Conservation (phyloP, 2,888 invertebrate genomes). For the Ceramica pisi region DNA sequence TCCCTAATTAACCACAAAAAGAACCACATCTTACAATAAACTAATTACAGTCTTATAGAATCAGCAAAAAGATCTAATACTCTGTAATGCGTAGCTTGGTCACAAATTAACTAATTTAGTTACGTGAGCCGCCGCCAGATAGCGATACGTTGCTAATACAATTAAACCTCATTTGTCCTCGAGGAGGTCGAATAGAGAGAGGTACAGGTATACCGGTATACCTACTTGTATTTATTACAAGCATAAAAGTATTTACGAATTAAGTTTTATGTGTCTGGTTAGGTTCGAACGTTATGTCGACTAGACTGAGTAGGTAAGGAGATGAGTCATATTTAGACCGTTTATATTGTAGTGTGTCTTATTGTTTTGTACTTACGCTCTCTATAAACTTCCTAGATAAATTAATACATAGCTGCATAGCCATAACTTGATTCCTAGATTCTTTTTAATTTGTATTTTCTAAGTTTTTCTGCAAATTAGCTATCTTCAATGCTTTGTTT, state of each 20-base stretch:
- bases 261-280: conserved; percentile 54
- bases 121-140: conserved; percentile 45
- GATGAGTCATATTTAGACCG: conserved; percentile 11
- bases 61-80: conserved; percentile 43
- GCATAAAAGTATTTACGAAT: conserved; percentile 24
- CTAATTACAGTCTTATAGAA: conserved; percentile 46
- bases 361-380: too few relatives aligned
- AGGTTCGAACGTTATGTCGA: conserved; percentile 31
- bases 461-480: too few relatives aligned
- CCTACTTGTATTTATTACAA: conserved; percentile 26
- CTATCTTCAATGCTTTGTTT: too few relatives aligned
- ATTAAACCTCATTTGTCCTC: conserved; percentile 34
- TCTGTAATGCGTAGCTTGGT: conserved; percentile 13
- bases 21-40: conserved; percentile 12
- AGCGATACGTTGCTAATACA: conserved; percentile 42
- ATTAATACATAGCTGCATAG: too few relatives aligned
- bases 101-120: conserved; percentile 52
- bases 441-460: too few relatives aligned
- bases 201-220: conserved; percentile 11
- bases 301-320: conserved; percentile 4
- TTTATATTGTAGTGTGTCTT: too few relatives aligned
- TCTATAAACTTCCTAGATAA: too few relatives aligned
- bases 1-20: conserved; percentile 5
- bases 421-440: too few relatives aligned
- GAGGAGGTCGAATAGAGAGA: conserved; percentile 37